phyloP scores from a whole-genome alignment of 2,113 vertebrate genomes.

The Cephalopterus ornatus region DNA sequence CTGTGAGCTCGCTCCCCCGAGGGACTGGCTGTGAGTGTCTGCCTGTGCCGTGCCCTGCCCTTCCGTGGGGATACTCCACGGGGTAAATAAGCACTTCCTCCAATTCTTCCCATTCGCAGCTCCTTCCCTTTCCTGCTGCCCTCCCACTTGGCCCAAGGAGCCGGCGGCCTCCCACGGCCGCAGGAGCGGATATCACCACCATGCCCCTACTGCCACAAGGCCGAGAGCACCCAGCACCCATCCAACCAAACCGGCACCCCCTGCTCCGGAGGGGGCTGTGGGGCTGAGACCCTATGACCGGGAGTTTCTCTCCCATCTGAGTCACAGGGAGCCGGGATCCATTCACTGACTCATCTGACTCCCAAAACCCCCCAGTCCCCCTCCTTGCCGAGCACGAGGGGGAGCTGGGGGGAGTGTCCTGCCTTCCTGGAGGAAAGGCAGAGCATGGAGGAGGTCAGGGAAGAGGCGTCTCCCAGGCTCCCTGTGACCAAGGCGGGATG shows the following conservation, averaged over 20 bases:
- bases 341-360: neutral
- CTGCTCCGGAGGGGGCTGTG: neutral
- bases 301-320: neutral
- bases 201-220: fast-evolving
- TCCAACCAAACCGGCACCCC: fast-evolving
- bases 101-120: conserved; percentile 55
- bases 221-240: neutral
- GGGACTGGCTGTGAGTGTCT: neutral
- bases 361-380: neutral
- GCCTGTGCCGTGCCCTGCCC: neutral
- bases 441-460: neutral
- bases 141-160: conserved; percentile 1
- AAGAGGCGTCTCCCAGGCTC: neutral
- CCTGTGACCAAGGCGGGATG: neutral
- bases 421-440: neutral
- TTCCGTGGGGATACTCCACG: conserved; percentile 1
- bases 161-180: neutral
- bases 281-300: neutral
- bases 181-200: neutral
- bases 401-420: neutral
- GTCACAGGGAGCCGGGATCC: neutral
- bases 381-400: fast-evolving
- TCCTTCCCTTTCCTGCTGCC: conserved; percentile 61
- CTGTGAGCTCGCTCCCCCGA: neutral
- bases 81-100: conserved; percentile 61